These are phyloP conservation scores for Plusia festucae DNA, from an alignment of 2,888 invertebrate species.

Conservation along the genomic window DNA sequence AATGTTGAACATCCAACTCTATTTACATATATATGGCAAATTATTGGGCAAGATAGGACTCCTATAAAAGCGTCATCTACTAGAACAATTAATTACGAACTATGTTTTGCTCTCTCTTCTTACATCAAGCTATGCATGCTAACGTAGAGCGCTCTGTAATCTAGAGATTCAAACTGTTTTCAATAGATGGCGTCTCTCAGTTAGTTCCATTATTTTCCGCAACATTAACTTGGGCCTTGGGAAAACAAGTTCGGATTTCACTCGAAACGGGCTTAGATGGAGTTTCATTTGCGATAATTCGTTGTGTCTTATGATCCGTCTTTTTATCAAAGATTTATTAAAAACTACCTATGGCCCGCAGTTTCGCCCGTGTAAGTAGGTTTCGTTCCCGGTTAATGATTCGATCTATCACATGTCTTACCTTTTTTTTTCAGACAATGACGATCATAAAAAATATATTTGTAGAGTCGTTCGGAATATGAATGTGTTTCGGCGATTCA, in stretches of 20 bases:
- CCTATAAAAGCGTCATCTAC: constrained; percentile 2
- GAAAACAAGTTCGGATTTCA: neutral
- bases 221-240: neutral
- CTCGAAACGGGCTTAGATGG: neutral
- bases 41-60: neutral
- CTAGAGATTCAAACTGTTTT: constrained; percentile 9
- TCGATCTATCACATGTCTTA: no score
- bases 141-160: neutral
- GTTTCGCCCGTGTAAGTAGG: no score
- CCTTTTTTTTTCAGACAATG: no score
- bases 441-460: no score
- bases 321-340: no score
- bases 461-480: no score
- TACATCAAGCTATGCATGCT: neutral
- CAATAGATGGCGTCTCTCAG: constrained; percentile 26
- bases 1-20: neutral
- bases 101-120: neutral
- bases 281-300: neutral
- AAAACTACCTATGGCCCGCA: no score
- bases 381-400: no score
- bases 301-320: no score
- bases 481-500: no score
- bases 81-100: neutral
- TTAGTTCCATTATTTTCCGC: neutral
- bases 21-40: neutral